Evolutionary conservation across 2,113 vertebrate species (phyloP), one percentile per base, ranked within the genome.

Genomic region (Catagonus wagneri): DNA sequence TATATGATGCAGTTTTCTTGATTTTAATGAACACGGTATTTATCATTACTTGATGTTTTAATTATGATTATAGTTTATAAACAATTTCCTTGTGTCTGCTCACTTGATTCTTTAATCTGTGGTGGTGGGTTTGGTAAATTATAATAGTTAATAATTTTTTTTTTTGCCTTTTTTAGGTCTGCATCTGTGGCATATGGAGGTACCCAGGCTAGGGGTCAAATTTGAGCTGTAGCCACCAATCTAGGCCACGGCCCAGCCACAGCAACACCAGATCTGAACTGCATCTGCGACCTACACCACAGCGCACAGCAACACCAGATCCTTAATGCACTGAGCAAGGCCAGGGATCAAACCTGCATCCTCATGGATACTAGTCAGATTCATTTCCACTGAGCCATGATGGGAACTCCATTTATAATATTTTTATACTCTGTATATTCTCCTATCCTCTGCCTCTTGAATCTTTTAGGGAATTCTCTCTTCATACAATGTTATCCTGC

Each of bases 401-500:
- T 44, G 44, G 44, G 44, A 44, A 44, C 44, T 44, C 44, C 44
- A 44, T 44, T 44, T 44, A 44, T 44, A 76, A 17, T 83, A 63
- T 36, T 78, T 83, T 90, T 83, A 87, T 27, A 15, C 60, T 32
- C 81, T 65, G 13, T 1, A 29, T 39, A 83, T 32, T 91, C 58
- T 83, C 34, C 44, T 32, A 78, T 36, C 12, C 15, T 83, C 56
- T 83, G 29, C 14, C 19, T 90, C 61, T 56, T 86, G 68, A 81
- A 60, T 90, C 80, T 20, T 87, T 90, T 54, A 95, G 54, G 34
- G 60, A 90, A 69, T 65, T 87, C 36, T 87, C 56, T 44, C 27
- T 90, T 58, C 32, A 65, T 2, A 3, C 3, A 23, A 44, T 16
- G 9, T 72, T 61, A 90, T 61, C 85, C 60, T 50, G 32, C 60